Conservation (phyloP, 1,140 invertebrate species). For the Uloborus diversus region DNA sequence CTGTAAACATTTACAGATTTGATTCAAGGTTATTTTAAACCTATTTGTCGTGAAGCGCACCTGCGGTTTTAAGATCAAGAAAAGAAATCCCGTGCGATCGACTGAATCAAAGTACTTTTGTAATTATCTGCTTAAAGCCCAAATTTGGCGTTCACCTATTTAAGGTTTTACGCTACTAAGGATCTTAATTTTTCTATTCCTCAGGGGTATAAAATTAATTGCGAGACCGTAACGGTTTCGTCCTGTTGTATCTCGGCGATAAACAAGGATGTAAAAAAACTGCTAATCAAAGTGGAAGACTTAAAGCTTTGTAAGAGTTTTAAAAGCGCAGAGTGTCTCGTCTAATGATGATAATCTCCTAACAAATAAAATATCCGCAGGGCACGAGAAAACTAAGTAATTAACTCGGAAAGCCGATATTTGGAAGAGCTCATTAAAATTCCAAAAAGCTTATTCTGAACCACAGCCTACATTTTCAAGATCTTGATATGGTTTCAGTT, state of each 20-base stretch:
- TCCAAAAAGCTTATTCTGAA: constrained; percentile 32
- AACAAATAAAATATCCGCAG: constrained; percentile 53
- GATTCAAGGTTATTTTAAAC: too few species aligned
- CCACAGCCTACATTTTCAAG: constrained; percentile 11
- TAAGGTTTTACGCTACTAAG: constrained; percentile 51
- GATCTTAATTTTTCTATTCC: constrained; percentile 50
- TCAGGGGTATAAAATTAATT: constrained; percentile 54
- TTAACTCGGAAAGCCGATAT: constrained; percentile 54
- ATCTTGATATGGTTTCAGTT: too few species aligned
- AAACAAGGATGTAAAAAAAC: constrained; percentile 34
- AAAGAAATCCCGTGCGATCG: constrained; percentile 42
- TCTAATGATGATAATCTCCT: constrained; percentile 45
- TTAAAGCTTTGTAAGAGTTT: constrained; percentile 11
- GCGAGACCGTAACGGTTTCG: constrained; percentile 46
- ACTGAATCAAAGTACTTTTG: constrained; percentile 31
- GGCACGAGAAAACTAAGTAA: constrained; percentile 53
- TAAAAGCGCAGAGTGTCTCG: constrained; percentile 26
- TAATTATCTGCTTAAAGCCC: constrained; percentile 52
- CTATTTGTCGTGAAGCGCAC: too few species aligned
- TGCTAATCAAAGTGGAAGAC: constrained; percentile 44
- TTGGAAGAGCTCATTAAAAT: constrained; percentile 51
- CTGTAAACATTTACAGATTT: too few species aligned
- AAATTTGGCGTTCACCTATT: constrained; percentile 54
- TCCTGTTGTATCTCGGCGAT: not conserved
- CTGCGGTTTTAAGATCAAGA: constrained; percentile 31